Evolutionary conservation across 2,113 vertebrate species (phyloP).

Genomic region (Symphodus melops): DNA sequence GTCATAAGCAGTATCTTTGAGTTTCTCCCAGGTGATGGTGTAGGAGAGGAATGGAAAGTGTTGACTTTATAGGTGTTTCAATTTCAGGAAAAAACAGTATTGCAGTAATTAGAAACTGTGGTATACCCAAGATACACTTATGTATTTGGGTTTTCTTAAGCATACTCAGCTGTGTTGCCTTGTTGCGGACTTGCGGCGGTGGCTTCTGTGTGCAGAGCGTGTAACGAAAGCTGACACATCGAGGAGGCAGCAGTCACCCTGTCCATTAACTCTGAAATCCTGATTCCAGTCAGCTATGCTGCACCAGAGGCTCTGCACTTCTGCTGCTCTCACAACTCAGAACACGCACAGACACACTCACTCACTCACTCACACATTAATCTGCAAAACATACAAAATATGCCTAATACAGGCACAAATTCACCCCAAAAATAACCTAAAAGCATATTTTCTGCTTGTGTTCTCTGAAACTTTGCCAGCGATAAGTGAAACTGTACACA

Average conservation of each 20-base stretch:
- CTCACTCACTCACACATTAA: background rate
- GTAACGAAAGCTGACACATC: slow-evolving; percentile 74
- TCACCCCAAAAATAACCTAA: slow-evolving; percentile 45
- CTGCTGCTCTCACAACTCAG: slow-evolving; percentile 1
- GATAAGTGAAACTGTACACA: slow-evolving; percentile 49
- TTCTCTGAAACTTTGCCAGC: slow-evolving; percentile 43
- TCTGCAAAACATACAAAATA: slow-evolving; percentile 9
- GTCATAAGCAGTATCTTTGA: background rate
- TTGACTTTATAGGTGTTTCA: background rate
- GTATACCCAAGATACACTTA: background rate
- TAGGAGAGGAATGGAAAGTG: too few species aligned
- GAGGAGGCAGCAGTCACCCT: slow-evolving; percentile 66
- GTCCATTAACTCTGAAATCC: slow-evolving; percentile 76
- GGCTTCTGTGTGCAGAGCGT: slow-evolving; percentile 66
- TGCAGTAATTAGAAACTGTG: background rate
- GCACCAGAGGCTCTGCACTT: slow-evolving; percentile 39
- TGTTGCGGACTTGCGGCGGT: slow-evolving; percentile 2
- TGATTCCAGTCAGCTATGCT: slow-evolving; percentile 60
- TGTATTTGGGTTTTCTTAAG: slow-evolving; percentile 23
- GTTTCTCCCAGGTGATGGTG: background rate
- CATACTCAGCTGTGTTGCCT: slow-evolving; percentile 16
- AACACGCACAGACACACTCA: background rate
- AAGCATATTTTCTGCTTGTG: slow-evolving; percentile 50
- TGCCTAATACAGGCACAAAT: slow-evolving; percentile 37
- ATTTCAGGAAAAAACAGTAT: background rate